Evolutionary conservation across 2,888 invertebrate species (phyloP), one percentile per base, ranked within the genome.

Genomic region (Disparrhopalites patrizii): DNA sequence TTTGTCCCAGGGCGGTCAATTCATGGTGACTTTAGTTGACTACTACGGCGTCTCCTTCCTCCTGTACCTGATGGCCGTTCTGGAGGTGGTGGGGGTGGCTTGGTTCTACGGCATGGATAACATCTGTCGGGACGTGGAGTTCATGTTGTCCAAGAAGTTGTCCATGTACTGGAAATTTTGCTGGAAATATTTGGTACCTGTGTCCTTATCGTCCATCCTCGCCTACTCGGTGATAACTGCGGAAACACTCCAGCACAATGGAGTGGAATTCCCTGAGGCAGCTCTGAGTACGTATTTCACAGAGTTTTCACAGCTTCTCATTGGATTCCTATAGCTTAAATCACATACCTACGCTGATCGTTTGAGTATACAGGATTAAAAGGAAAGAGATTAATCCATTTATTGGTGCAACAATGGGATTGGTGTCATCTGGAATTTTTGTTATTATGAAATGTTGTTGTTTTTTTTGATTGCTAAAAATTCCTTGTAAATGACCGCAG

Each of bases 91-190:
- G 4, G 60, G 38, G 1, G 58, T 65, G 13, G 25, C 58, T 27
- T 65, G 65, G 65, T 31, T 63, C 25, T 64, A 71, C 20, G 70
- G 70, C 3, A 57, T 71, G 38, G 58, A 64, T 38, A 85, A 87
- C 65, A 81, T 88, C 67, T 84, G 87, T 74, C 81, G 83, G 57
- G 92, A 93, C 77, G 81, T 90, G 28, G 89, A 91, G 78, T 92
- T 87, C 77, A 92, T 92, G 91, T 79, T 89, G 73, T 85, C 86
- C 23, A 82, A 81, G 33, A 85, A 85, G 78, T 84, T 87, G 0
- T 83, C 86, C 78, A 75, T 85, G 36, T 92, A 90, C 77, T 92
- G 91, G 91, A 83, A 90, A 68, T 73, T 88, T 40, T 90, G 90
- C 73, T 93, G 92, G 92, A 84, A 85, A 0, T 52, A 89, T 8